Base-by-base conservation (phyloP, 1,140 invertebrate genomes). In the Philotrypesis tridentata region DNA sequence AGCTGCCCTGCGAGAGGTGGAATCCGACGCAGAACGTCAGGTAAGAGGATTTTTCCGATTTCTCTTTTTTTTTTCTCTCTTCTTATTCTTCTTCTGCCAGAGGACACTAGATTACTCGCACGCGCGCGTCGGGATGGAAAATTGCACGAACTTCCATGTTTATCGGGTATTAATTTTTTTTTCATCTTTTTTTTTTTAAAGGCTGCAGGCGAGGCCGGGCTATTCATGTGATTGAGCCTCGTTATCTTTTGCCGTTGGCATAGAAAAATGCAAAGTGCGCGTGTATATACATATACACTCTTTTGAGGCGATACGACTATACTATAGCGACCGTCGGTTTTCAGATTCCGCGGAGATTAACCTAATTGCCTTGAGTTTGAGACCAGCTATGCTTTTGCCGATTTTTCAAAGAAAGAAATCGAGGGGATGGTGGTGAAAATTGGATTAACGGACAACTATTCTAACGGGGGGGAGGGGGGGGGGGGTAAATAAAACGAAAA, bases 21-120 rank as follows among this genome's bases (percentile, higher is more conserved):
- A 99, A 99, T 94, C 99, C 99, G 40, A 99, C 99, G 78, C 99
- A 99, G 93, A 99, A 98, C 91, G 99, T 99, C 82, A 96, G 95
- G 95, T 96, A 82, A 83, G 84, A 79, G 60, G 27, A 65, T n/a
- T 55, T 55, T n/a, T 4, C 14, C 17, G 14, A 3, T 17, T 48
- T 21, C 5, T 55, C 6, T 55, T n/a, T 0, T n/a, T n/a, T n/a
- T n/a, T n/a, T n/a, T n/a, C n/a, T n/a, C n/a, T n/a, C n/a, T n/a
- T n/a, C n/a, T n/a, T n/a, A n/a, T n/a, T n/a, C n/a, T n/a, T n/a
- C n/a, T n/a, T n/a, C n/a, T n/a, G n/a, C n/a, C n/a, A n/a, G n/a
- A 55, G 48, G 21, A 55, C 21, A 55, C 48, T 21, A n/a, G n/a
- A n/a, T n/a, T n/a, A n/a, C n/a, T n/a, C n/a, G n/a, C n/a, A n/a